A percentile compares a stretch with the other conserved stretches of the same genome.
These are phyloP conservation scores for Rhynchonycteris naso DNA, from an alignment of 2,797 vertebrate genomes.

Conservation along the genomic window DNA sequence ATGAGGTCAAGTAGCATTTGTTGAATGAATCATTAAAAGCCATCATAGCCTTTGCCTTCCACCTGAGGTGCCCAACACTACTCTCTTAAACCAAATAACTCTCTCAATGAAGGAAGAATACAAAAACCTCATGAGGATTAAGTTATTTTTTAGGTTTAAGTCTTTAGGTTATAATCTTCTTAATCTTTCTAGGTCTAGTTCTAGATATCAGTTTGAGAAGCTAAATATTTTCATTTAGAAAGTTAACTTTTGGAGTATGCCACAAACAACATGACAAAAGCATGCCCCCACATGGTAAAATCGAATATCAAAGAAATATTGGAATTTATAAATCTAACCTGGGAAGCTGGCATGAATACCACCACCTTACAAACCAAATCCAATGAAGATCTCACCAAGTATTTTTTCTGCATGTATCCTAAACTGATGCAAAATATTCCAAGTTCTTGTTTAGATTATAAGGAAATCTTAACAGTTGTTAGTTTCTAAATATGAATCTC, in stretches of 20 bases:
- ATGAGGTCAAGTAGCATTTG: background rate
- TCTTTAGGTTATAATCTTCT: conserved; percentile 43
- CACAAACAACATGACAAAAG: conserved; percentile 11
- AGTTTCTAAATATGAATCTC: background rate
- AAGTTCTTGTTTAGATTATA: conserved; percentile 43
- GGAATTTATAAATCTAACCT: background rate
- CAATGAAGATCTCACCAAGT: background rate
- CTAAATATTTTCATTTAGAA: conserved; percentile 50
- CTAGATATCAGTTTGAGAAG: conserved; percentile 33
- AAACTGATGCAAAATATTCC: conserved; percentile 45
- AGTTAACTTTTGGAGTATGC: background rate
- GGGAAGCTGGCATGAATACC: background rate
- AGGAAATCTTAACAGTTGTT: conserved; percentile 34
- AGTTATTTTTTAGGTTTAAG: background rate
- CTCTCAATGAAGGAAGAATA: background rate
- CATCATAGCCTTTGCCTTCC: background rate
- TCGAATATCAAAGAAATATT: background rate
- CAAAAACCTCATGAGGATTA: background rate
- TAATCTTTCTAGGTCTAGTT: conserved; percentile 7
- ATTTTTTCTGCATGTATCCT: background rate
- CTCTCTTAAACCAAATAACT: background rate
- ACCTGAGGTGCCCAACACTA: background rate
- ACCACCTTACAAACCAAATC: background rate
- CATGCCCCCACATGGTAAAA: background rate
- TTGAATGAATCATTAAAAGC: background rate